These are phyloP conservation scores for Syritta pipiens DNA, from an alignment of 2,888 invertebrate species.

Conservation along the genomic window DNA sequence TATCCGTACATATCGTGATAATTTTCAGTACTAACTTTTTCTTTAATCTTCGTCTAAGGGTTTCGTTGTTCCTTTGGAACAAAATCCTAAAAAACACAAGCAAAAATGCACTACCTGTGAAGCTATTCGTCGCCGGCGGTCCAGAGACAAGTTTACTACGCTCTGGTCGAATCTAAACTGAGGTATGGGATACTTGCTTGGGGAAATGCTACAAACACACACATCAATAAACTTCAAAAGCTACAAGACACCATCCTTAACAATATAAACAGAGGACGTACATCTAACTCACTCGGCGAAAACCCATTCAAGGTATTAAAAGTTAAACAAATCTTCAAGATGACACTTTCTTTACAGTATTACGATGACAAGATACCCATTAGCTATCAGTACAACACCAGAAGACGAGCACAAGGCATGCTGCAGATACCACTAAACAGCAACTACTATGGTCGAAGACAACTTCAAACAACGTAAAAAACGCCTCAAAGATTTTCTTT, in stretches of 20 bases:
- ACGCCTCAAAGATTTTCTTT: too few species aligned
- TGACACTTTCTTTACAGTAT: neutral
- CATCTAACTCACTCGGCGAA: neutral
- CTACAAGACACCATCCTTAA: neutral
- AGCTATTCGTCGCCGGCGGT: neutral
- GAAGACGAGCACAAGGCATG: neutral
- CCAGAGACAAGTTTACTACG: constrained; percentile 5
- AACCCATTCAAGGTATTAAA: neutral
- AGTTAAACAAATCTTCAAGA: neutral
- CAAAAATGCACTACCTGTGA: neutral
- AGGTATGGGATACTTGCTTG: constrained; percentile 12
- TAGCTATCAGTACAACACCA: neutral
- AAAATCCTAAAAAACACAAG: neutral
- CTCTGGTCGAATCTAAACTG: neutral
- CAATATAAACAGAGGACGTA: neutral
- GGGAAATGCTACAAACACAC: neutral
- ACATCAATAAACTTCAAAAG: constrained; percentile 3
- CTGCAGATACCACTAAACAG: neutral
- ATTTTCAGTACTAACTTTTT: too few species aligned
- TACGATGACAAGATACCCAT: neutral
- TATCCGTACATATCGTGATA: too few species aligned
- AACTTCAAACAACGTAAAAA: too few species aligned
- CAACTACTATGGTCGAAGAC: neutral
- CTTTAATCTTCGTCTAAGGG: too few species aligned
- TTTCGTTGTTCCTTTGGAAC: too few species aligned